Percentiles rank a stretch among this genome's conserved stretches.
Evolutionary conservation across 1,140 invertebrate species (phyloP).

Genomic region (Microplitis demolitor): DNA sequence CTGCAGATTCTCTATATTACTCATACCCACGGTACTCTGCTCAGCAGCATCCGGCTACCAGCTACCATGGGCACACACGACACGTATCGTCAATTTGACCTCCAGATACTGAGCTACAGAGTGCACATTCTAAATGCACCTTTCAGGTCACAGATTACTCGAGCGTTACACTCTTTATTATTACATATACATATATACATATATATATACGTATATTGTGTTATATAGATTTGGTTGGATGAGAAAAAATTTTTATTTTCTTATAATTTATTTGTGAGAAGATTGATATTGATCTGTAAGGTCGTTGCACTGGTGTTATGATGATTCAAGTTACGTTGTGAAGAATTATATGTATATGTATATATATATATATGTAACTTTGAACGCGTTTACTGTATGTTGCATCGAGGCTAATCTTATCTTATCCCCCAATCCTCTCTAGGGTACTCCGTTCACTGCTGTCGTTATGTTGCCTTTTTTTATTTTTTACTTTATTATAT

Average conservation of each 20-base stretch:
- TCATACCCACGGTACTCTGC: too few species aligned
- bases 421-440: conserved; percentile 49
- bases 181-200: too few species aligned
- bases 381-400: conserved; percentile 21
- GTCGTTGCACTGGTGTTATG: conserved; percentile 23
- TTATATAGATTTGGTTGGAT: background rate
- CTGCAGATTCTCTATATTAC: too few species aligned
- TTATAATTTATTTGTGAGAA: background rate
- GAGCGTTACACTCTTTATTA: too few species aligned
- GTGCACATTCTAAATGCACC: too few species aligned
- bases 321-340: background rate
- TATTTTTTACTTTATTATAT: background rate
- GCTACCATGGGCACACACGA: too few species aligned
- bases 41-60: too few species aligned
- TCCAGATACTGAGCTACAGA: too few species aligned
- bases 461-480: background rate
- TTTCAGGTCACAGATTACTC: too few species aligned
- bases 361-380: background rate
- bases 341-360: background rate
- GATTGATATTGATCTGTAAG: background rate
- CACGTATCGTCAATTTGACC: too few species aligned
- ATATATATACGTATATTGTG: too few species aligned
- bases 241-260: background rate
- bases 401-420: conserved; percentile 50
- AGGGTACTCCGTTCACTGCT: conserved; percentile 6